Conservation (phyloP, 2,888 invertebrate genomes). For the Dioctria linearis region DNA sequence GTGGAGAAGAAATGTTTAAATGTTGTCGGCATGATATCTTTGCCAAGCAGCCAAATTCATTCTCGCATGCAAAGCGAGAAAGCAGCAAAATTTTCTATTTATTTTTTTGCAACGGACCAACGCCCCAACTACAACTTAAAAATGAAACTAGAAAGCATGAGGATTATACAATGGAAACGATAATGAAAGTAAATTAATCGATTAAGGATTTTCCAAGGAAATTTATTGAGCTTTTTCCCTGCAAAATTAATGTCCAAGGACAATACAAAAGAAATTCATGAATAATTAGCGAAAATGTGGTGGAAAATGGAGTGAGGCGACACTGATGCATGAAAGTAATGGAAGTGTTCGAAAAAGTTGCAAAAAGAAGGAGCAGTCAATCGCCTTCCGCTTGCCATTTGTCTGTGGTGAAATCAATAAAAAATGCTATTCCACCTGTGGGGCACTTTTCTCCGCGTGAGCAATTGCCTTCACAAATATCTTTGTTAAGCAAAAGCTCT, state of each 20-base stretch:
- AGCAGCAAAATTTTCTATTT: too few relatives aligned
- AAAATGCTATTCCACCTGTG: conserved; percentile 75
- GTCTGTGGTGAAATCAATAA: conserved; percentile 61
- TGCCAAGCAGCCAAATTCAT: too few relatives aligned
- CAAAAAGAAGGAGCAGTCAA: conserved; percentile 1
- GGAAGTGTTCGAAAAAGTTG: conserved; percentile 8
- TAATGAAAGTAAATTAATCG: neutral
- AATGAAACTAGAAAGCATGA: too few relatives aligned
- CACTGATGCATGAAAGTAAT: neutral
- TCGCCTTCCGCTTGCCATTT: conserved; percentile 58
- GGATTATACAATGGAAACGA: neutral
- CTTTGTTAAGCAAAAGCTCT: conserved; percentile 81
- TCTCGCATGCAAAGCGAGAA: too few relatives aligned
- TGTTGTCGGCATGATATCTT: too few relatives aligned
- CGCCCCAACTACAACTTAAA: too few relatives aligned
- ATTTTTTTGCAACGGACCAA: too few relatives aligned
- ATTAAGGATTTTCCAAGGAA: neutral
- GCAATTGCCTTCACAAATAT: conserved; percentile 91
- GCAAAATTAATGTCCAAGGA: too few relatives aligned
- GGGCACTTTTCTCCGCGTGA: conserved; percentile 88
- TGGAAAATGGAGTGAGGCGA: too few relatives aligned
- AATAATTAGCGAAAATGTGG: neutral
- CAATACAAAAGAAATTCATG: neutral
- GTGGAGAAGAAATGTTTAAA: too few relatives aligned
- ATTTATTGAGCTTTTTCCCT: neutral